Conservation (phyloP, 2,797 vertebrate genomes). For the Synanceia verrucosa region DNA sequence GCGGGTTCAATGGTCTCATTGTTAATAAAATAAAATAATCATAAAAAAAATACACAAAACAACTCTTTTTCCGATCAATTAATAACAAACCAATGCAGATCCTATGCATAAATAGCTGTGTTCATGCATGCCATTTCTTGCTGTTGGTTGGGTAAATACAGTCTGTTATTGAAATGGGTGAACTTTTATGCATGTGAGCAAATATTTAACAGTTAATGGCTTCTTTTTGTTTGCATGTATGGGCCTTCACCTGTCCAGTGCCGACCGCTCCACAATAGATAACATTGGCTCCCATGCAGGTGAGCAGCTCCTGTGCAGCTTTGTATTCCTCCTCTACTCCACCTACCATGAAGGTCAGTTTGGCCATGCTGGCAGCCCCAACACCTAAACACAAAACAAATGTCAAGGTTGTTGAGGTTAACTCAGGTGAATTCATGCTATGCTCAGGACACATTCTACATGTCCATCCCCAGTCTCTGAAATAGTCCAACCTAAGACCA, state of each 20-base stretch:
- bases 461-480: background rate
- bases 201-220: background rate
- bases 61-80: too few relatives aligned
- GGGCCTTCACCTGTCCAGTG: conserved; percentile 87
- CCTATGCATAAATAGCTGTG: too few relatives aligned
- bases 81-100: too few relatives aligned
- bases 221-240: background rate
- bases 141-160: too few relatives aligned
- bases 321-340: conserved; percentile 92
- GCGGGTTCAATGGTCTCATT: background rate
- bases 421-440: background rate
- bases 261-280: conserved; percentile 93
- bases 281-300: conserved; percentile 94
- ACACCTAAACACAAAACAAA: conserved; percentile 83
- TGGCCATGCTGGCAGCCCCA: conserved; percentile 91
- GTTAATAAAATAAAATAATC: too few relatives aligned
- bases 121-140: too few relatives aligned
- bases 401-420: conserved; percentile 6
- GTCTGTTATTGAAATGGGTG: background rate
- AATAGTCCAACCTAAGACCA: background rate
- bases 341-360: conserved; percentile 96
- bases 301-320: conserved; percentile 90
- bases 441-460: background rate
- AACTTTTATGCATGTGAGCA: background rate
- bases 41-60: background rate